These are phyloP conservation scores for Pelobates fuscus DNA, from an alignment of 2,113 vertebrate genomes.

Conservation along the genomic window DNA sequence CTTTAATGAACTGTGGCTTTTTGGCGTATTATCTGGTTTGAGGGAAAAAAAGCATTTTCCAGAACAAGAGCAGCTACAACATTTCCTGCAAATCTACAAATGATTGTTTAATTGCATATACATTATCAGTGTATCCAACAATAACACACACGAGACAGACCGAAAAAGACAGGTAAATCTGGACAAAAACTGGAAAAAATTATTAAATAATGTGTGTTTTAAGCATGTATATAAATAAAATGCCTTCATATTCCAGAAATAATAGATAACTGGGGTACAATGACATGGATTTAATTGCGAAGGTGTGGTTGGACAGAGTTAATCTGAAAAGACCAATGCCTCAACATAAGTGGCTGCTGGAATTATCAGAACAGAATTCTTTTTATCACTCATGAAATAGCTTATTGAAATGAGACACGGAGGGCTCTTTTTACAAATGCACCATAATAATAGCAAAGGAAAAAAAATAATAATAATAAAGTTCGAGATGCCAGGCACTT, in stretches of 20 bases:
- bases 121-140: no score
- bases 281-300: not conserved
- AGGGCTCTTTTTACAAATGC: constrained; percentile 53
- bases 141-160: no score
- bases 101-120: no score
- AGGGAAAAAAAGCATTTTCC: no score
- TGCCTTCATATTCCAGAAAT: not conserved
- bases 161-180: no score
- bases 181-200: no score
- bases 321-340: constrained; percentile 17
- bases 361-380: constrained; percentile 48
- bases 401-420: constrained; percentile 45
- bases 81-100: no score
- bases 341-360: constrained; percentile 41
- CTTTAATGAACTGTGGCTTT: no score
- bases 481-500: constrained; percentile 37
- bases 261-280: not conserved
- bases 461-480: constrained; percentile 39
- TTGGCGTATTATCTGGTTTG: no score
- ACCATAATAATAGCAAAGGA: constrained; percentile 52
- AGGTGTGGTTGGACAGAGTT: constrained; percentile 6
- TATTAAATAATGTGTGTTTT: not conserved
- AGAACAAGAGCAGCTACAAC: no score
- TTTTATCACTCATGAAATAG: constrained; percentile 39
- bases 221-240: not conserved